A percentile compares a stretch with the other conserved stretches of the same genome.
phyloP scores from a whole-genome alignment of 2,888 invertebrate species.

The Kuschelorhynchus macadamiae region DNA sequence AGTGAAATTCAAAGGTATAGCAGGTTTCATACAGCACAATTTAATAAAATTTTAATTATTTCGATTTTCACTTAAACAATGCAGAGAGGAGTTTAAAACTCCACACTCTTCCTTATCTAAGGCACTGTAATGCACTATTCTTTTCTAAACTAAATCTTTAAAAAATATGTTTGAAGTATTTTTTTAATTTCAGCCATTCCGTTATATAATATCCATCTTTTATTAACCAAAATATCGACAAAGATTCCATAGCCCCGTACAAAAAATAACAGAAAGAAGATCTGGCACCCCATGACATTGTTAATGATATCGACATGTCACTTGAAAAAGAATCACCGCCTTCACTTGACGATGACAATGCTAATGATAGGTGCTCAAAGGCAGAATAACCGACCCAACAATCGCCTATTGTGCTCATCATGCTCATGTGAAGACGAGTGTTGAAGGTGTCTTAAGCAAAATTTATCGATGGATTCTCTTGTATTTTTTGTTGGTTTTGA shows the following conservation, averaged over 20 bases:
- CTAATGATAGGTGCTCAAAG: slow-evolving; percentile 51
- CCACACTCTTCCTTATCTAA: too few species aligned
- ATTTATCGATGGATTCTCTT: slow-evolving; percentile 28
- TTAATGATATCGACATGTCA: slow-evolving; percentile 55
- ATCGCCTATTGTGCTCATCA: slow-evolving; percentile 36
- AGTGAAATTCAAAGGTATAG: too few species aligned
- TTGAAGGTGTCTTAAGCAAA: slow-evolving; percentile 28
- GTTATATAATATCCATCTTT: neutral
- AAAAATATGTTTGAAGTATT: too few species aligned
- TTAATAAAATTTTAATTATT: too few species aligned
- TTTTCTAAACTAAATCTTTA: too few species aligned
- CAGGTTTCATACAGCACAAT: too few species aligned
- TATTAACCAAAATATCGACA: neutral
- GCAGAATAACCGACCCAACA: slow-evolving; percentile 33
- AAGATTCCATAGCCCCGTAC: too few species aligned
- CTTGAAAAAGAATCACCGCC: slow-evolving; percentile 52
- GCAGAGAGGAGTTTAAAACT: too few species aligned
- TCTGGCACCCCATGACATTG: slow-evolving; percentile 38
- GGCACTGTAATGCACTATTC: too few species aligned
- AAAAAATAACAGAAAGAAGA: slow-evolving; percentile 6
- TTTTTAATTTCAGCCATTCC: too few species aligned
- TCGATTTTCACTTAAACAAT: too few species aligned
- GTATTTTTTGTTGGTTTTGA: neutral
- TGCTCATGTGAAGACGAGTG: slow-evolving; percentile 26
- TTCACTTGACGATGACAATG: slow-evolving; percentile 56